Percentiles rank a stretch among this genome's conserved stretches.
Conservation (phyloP, 2,888 invertebrate genomes). For the Acanthococcus lagerstroemiae region DNA sequence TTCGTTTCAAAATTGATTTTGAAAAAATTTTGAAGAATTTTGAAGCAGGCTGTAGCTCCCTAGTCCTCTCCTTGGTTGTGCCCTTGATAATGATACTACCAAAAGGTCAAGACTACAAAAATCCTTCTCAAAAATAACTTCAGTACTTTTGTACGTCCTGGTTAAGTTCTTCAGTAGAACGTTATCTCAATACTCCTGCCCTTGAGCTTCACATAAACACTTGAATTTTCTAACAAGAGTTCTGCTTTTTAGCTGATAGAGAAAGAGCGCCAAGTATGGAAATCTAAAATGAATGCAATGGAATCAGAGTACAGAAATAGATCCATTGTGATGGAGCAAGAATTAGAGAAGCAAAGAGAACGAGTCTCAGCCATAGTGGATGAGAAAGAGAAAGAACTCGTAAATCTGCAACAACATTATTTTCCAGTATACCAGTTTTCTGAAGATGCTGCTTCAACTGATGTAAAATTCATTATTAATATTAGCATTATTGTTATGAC, state of each 20-base stretch:
- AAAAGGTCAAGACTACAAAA: too few relatives aligned
- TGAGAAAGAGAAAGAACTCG: slow-evolving; percentile 67
- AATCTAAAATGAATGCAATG: slow-evolving; percentile 33
- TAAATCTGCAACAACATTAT: slow-evolving; percentile 42
- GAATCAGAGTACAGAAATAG: slow-evolving; percentile 49
- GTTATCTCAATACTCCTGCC: too few relatives aligned
- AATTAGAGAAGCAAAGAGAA: slow-evolving; percentile 66
- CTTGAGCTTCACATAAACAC: too few relatives aligned
- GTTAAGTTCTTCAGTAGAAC: too few relatives aligned
- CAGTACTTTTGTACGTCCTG: too few relatives aligned
- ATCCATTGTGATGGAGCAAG: slow-evolving; percentile 53
- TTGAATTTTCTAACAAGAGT: not conserved
- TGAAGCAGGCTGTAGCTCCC: too few relatives aligned
- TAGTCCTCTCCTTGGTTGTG: too few relatives aligned
- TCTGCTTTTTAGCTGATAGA: slow-evolving; percentile 3
- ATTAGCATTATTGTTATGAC: too few relatives aligned
- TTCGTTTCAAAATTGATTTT: too few relatives aligned
- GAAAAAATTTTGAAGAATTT: too few relatives aligned
- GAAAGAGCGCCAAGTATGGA: slow-evolving; percentile 34
- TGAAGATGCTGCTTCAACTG: not conserved
- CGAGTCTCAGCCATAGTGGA: slow-evolving; percentile 64
- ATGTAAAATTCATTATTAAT: not conserved
- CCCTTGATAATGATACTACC: not conserved
- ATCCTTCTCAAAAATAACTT: too few relatives aligned
- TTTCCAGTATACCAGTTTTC: slow-evolving; percentile 14